Conservation (phyloP, 2,113 vertebrate species). For the Oreocharis arfaki region DNA sequence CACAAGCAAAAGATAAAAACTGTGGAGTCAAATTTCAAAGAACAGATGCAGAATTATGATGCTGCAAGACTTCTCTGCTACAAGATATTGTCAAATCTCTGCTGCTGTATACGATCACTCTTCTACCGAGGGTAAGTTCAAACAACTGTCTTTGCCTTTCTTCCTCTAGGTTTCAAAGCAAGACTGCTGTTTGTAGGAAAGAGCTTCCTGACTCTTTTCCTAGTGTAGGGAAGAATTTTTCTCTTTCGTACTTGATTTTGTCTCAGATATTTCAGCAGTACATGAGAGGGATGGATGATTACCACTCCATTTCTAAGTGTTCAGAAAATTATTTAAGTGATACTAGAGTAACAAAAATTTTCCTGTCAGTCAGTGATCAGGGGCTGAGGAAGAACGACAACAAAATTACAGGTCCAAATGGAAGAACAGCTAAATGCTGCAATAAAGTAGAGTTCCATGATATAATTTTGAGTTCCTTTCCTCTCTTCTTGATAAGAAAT, state of each 20-base stretch:
- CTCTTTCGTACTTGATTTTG: background rate
- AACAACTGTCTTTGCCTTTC: background rate
- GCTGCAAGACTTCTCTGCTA: background rate
- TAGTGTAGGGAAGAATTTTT: background rate
- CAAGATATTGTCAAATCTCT: background rate
- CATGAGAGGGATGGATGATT: conserved; percentile 9
- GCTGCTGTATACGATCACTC: rapidly evolving
- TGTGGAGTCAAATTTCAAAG: background rate
- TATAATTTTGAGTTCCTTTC: background rate
- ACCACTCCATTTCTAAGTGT: conserved; percentile 38
- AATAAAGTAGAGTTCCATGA: background rate
- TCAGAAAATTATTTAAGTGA: conserved; percentile 48
- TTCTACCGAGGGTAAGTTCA: background rate
- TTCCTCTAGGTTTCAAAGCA: background rate
- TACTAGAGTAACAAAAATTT: conserved; percentile 30
- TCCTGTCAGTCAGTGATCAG: background rate
- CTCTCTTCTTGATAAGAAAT: background rate
- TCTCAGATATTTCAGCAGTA: conserved; percentile 5
- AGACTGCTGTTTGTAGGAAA: background rate
- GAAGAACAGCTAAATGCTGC: background rate
- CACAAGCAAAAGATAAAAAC: background rate
- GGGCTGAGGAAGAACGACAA: background rate
- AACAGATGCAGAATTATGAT: background rate
- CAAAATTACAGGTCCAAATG: background rate
- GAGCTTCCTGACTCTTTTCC: background rate